phyloP scores from a whole-genome alignment of 2,797 vertebrate species.

The Pseudochirops corinnae region DNA sequence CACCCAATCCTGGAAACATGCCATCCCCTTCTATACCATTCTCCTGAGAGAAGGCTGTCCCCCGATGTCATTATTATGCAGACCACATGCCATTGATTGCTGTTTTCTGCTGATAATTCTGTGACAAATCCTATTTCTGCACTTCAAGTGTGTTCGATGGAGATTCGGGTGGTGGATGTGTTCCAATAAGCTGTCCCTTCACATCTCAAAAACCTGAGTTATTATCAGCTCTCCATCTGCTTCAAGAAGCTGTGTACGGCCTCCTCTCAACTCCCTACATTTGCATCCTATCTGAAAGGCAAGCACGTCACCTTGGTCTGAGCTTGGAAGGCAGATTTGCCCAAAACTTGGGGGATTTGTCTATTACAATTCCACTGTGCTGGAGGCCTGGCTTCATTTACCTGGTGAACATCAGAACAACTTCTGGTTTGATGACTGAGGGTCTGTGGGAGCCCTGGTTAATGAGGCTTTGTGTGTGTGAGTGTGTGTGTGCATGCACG shows the following conservation, averaged over 20 bases:
- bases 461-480: not conserved
- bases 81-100: slow-evolving; percentile 32
- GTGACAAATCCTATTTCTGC: slow-evolving; percentile 61
- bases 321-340: not conserved
- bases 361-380: rapidly evolving
- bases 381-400: not conserved
- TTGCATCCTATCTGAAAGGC: slow-evolving; percentile 17
- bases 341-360: not conserved
- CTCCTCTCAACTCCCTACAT: not conserved
- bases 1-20: not conserved
- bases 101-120: slow-evolving; percentile 40
- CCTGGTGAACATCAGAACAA: not conserved
- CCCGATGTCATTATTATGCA: slow-evolving; percentile 14
- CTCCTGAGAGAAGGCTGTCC: not conserved
- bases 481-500: not conserved
- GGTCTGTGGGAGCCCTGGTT: not conserved
- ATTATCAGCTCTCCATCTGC: slow-evolving; percentile 45
- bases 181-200: slow-evolving; percentile 46
- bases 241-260: not conserved
- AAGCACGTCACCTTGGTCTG: rapidly evolving
- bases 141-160: slow-evolving; percentile 48
- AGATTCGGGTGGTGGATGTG: not conserved
- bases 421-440: rapidly evolving
- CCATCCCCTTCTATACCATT: not conserved
- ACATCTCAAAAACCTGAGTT: slow-evolving; percentile 11